Base-by-base conservation (phyloP, 2,113 vertebrate species). In the Eleginops maclovinus region DNA sequence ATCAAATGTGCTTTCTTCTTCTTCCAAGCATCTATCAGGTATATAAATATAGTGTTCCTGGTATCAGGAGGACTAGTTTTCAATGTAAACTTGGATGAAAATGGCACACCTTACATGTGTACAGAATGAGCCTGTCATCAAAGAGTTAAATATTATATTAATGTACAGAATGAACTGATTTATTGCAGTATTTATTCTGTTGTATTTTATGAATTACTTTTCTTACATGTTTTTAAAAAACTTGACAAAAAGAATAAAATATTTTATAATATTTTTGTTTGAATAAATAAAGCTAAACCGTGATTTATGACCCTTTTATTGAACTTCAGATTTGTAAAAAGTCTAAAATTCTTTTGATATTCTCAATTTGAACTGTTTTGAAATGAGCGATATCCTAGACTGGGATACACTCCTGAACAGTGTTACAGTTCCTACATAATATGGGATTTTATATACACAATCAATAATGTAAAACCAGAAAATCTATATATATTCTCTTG, bases 141-240 rank as follows among this genome's bases (percentile, higher is more conserved):
- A 28, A 55, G n/a, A 66, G 73, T 53, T 61, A 1, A 22, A 10
- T 68, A 17, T 79, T 26, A 21, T 75, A 26, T 74, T 62, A 44
- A 1, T 87, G 71, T 84, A 40, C 24, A 66, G 63, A 79, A 81
- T 80, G 10, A 80, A 75, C 16, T 58, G 17, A 51, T 81, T 46
- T 65, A 66, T 44, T 69, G 2, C 1, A 41, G 0, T 1, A 11
- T 72, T 72, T 47, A 51, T 66, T 31, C 0, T 1, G 21, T 73
- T 73, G 50, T 55, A 41, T 61, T 70, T 70, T 49, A 3, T 44
- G 46, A 47, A 53, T 2, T 21, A 28, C 0, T 6, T 7, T 59
- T 51, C 36, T 58, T 2, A 19, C 1, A n/a, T 26, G 41, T 71
- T 75, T 26, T 31, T n/a, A 47, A 68, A 36, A 22, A 36, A 36